Conservation (phyloP, 35 echinoderm and acorn worm species). For the Anneissia japonica region DNA sequence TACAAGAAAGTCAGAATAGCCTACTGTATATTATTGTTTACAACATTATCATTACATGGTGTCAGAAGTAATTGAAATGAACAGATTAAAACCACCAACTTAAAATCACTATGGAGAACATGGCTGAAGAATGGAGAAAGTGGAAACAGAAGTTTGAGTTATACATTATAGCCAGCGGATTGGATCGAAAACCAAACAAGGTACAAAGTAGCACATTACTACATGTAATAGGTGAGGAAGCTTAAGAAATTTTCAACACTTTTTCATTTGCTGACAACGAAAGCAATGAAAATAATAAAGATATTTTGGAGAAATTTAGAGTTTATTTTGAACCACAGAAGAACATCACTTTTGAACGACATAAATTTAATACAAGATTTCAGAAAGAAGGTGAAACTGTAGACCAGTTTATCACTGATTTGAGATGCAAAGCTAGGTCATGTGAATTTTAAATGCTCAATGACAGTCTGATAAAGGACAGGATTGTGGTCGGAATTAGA, state of each 20-base stretch:
- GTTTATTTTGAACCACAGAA: slow-evolving; percentile 1
- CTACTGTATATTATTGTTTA: too few relatives aligned
- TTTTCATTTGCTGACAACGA: slow-evolving; percentile 13
- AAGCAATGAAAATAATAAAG: background rate
- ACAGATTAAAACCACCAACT: too few relatives aligned
- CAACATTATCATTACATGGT: too few relatives aligned
- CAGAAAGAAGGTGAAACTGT: slow-evolving; percentile 11
- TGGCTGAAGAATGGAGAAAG: slow-evolving; percentile 20
- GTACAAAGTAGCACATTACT: slow-evolving; percentile 40
- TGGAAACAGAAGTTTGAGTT: slow-evolving; percentile 49
- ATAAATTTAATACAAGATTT: background rate
- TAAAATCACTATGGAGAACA: too few relatives aligned
- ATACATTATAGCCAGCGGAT: slow-evolving; percentile 31
- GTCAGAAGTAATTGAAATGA: too few relatives aligned
- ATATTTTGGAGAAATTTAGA: slow-evolving; percentile 1
- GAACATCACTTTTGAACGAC: slow-evolving; percentile 32
- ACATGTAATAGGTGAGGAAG: slow-evolving; percentile 52
- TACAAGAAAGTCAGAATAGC: too few relatives aligned
- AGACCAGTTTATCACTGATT: slow-evolving; percentile 37
- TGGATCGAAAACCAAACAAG: slow-evolving; percentile 23
- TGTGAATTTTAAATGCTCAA: slow-evolving; percentile 42
- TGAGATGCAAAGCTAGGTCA: slow-evolving; percentile 38
- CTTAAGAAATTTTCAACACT: slow-evolving; percentile 49
- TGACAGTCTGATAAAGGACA: slow-evolving; percentile 43
- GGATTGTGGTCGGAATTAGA: slow-evolving; percentile 37